These are phyloP conservation scores for Trachelus troglodyta DNA, from an alignment of 2,888 invertebrate genomes.

Conservation along the genomic window DNA sequence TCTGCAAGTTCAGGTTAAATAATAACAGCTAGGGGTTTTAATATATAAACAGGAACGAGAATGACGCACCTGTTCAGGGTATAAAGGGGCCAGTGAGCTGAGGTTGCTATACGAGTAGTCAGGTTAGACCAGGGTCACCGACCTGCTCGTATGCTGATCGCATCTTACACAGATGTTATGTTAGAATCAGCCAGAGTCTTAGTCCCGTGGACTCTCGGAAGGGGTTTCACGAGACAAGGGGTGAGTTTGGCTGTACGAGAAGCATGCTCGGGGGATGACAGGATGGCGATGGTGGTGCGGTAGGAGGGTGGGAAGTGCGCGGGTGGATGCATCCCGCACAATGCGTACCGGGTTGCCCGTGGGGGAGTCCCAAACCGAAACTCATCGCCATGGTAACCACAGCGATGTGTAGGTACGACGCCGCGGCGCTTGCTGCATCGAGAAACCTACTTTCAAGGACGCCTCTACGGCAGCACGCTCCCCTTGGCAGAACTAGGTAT, in stretches of 20 bases:
- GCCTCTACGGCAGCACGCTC: neutral
- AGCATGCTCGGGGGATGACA: neutral
- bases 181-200: neutral
- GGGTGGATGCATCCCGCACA: slow-evolving; percentile 25
- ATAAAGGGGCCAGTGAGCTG: neutral
- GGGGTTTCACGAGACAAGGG: slow-evolving; percentile 9
- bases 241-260: slow-evolving; percentile 11
- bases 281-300: neutral
- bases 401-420: slow-evolving; percentile 21
- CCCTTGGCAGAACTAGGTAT: neutral
- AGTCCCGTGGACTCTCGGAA: neutral
- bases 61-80: neutral
- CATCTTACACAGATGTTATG: neutral
- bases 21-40: too few relatives aligned
- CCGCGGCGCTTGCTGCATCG: neutral
- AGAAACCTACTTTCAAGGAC: slow-evolving; percentile 2
- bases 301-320: slow-evolving; percentile 6
- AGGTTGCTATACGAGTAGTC: too few relatives aligned
- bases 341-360: slow-evolving; percentile 17
- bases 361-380: slow-evolving; percentile 22
- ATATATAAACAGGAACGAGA: too few relatives aligned
- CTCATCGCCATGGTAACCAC: slow-evolving; percentile 42
- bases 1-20: neutral
- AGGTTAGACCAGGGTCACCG: neutral
- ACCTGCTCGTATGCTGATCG: neutral